Conservation (phyloP, 2,113 vertebrate genomes). For the Chloropsis hardwickii region DNA sequence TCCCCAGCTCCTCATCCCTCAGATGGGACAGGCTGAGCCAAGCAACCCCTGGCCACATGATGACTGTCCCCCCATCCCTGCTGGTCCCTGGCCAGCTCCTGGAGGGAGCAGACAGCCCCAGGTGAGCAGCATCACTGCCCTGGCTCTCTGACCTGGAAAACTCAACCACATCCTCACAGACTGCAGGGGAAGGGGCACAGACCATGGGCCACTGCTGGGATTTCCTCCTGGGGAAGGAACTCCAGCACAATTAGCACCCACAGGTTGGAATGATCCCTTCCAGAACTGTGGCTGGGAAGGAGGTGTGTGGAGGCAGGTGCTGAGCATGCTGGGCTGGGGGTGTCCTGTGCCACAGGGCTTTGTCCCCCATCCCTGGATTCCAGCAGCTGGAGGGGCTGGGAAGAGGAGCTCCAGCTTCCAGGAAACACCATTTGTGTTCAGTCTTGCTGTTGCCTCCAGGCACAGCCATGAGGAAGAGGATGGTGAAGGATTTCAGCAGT, state of each 20-base stretch:
- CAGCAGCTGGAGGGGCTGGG: background rate
- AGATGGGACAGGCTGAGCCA: background rate
- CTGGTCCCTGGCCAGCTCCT: background rate
- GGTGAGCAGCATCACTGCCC: background rate
- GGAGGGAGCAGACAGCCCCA: background rate
- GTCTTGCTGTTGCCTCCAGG: background rate
- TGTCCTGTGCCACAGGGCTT: background rate
- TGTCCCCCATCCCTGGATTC: background rate
- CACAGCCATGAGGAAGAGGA: background rate
- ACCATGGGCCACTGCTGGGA: accelerated
- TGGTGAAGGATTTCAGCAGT: background rate
- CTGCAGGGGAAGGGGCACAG: accelerated
- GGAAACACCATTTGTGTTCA: background rate
- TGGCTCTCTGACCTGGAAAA: background rate
- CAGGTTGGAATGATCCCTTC: background rate
- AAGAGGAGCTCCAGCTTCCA: background rate
- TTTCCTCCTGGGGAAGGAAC: background rate
- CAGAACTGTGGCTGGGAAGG: background rate
- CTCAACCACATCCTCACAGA: accelerated
- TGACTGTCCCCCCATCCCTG: background rate
- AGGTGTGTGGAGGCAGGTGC: background rate
- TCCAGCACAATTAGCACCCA: background rate
- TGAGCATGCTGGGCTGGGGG: background rate
- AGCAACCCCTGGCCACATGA: background rate
- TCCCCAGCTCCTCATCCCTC: background rate